Evolutionary conservation across 1,140 invertebrate species (phyloP), one percentile per base, ranked within the genome.

Genomic region (Patella vulgata): DNA sequence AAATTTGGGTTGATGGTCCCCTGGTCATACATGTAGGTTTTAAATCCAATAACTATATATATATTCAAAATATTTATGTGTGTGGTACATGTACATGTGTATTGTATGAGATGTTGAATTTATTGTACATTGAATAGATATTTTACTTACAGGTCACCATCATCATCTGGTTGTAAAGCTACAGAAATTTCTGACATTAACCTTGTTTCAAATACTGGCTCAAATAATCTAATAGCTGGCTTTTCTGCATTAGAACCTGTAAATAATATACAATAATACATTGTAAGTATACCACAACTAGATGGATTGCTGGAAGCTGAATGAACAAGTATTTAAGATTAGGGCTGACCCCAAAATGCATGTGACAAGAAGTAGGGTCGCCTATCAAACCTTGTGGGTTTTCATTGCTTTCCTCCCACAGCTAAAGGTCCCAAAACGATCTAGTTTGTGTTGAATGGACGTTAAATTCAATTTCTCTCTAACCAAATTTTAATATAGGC

Each of bases 81-180:
- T 11, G 21, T 17, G 21, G 11, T 12, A 17, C 21, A 9, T 48
- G 46, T 11, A 12, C 9, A 9, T 21, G 11, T 23, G 46, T 9
- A 9, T 9, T 9, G 9, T 11, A 48, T 9, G 11, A 21, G 11
- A 48, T 23, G 11, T 48, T 17, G 14, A 12, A 23, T 48, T 53
- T 1, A 19, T 28, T 2, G 2, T 30, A 14, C 23, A 53, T 31
- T 12, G 30, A 33, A 14, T 17, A 31, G 30, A 12, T 17, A 53
- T 3, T 39, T 14, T 30, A 63, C 69, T 69, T 64, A 75, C 73
- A 75, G 44, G 52, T 75, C 73, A 23, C 73, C 73, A 59, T 75
- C 73, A 17, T 75, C 73, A 63, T 75, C 73, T 5, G 70, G 63
- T 9, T 65, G 66, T 8, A 75, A 48, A 17, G 68, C 73, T 12